phyloP scores from a whole-genome alignment of 2,888 invertebrate species.

The Apamea monoglypha region DNA sequence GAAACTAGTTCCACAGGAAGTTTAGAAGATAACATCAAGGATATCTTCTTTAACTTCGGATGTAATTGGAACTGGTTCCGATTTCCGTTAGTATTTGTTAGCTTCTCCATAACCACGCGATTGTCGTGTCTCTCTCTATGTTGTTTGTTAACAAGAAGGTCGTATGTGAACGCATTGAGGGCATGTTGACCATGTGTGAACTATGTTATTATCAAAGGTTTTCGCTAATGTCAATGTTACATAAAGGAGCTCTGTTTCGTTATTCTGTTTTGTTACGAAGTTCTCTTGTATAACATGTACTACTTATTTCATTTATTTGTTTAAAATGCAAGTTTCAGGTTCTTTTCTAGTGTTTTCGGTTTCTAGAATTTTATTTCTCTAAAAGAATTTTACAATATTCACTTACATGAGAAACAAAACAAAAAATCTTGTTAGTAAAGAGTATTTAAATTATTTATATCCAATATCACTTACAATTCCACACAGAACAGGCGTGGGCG shows the following conservation, averaged over 20 bases:
- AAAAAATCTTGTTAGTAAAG: too few species aligned
- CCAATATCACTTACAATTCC: too few species aligned
- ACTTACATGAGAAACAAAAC: too few species aligned
- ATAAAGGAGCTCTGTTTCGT: neutral
- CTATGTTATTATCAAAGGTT: neutral
- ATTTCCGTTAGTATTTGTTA: constrained; percentile 24
- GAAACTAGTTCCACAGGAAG: constrained; percentile 2
- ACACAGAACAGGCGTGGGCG: too few species aligned
- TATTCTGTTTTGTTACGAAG: neutral
- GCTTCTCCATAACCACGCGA: constrained; percentile 7
- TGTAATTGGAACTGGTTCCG: constrained; percentile 27
- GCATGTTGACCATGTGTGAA: constrained; percentile 39
- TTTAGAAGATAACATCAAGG: constrained; percentile 26
- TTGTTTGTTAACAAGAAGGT: constrained; percentile 25
- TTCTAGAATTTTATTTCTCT: too few species aligned
- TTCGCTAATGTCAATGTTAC: neutral
- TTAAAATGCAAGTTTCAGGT: neutral
- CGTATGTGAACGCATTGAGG: neutral
- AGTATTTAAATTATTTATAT: too few species aligned
- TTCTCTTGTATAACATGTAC: neutral
- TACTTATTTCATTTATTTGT: neutral
- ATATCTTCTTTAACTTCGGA: constrained; percentile 22
- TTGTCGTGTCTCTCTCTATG: constrained; percentile 28
- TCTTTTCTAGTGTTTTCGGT: neutral
- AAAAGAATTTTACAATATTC: too few species aligned